Evolutionary conservation across 1,140 invertebrate genomes (phyloP), one percentile per base, ranked within the genome.

Genomic region (Drosophila subpulchrella): DNA sequence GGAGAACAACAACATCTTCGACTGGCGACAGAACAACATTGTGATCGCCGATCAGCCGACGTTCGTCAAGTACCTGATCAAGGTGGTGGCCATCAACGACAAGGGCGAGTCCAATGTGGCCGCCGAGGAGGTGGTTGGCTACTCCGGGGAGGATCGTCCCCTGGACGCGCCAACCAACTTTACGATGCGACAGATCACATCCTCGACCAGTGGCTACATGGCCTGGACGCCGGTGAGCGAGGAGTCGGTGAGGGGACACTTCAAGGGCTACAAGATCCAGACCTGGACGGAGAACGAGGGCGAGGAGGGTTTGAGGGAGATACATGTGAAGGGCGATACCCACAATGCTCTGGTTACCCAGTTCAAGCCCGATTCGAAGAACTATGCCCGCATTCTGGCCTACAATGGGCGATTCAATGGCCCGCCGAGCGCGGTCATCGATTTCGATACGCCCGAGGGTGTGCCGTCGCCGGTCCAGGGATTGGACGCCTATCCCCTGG

Each of bases 231-330:
- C 96, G 0, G 97, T 98, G 0, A 90, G 95, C 1, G 91, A 94
- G 0, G 95, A 97, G 48, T 96, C 96, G 0, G 95, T 98, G 0
- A 93, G 95, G 24, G 98, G 98, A n/a, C 96, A 98, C 92, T 98
- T 99, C 92, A 96, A 96, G 82, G 98, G 98, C 11, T 99, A 99
- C 92, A 98, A 98, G 93, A 97, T 99, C 57, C 96, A 98, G 93
- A 98, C 97, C 2, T 99, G 98, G 98, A 97, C 96, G 5, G 96
- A 97, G n/a, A 93, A 93, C 42, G 96, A 96, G 47, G 95, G 95
- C 38, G 95, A 96, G 82, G 95, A 96, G 61, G 94, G 94, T 10
- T 93, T 95, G 48, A 94, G 96, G 55, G 97, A 98, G 92, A 96
- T 97, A 48, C 94, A 96, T 48, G 94, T 97, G n/a, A 95, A 95